These are phyloP conservation scores for Thripadectes ignobilis DNA, from an alignment of 2,797 vertebrate species.

Conservation along the genomic window DNA sequence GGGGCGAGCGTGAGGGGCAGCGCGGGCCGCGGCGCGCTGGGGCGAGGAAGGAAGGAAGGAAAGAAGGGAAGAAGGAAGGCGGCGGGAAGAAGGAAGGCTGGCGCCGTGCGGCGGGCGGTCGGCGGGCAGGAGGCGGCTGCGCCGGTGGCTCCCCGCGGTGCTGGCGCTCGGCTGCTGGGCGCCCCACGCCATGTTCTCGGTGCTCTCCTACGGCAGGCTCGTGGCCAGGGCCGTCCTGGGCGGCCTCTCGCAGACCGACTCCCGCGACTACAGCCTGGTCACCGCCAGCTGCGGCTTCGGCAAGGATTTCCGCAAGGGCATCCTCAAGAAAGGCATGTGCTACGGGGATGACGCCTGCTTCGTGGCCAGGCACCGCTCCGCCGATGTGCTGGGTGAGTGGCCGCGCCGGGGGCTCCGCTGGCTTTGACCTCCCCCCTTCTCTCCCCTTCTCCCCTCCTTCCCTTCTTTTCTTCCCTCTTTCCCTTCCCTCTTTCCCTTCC, in stretches of 20 bases:
- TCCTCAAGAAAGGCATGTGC: slow-evolving; percentile 98
- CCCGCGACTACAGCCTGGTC: slow-evolving; percentile 95
- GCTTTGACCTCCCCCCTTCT: background rate
- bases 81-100: background rate
- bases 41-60: background rate
- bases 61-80: too few species aligned
- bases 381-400: slow-evolving; percentile 91
- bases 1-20: background rate
- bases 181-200: slow-evolving; percentile 91
- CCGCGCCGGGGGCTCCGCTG: background rate
- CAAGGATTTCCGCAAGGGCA: slow-evolving; percentile 97
- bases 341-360: slow-evolving; percentile 98
- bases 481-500: too few species aligned
- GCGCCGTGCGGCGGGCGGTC: slow-evolving; percentile 34
- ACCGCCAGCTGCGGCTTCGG: slow-evolving; percentile 95
- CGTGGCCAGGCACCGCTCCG: slow-evolving; percentile 87
- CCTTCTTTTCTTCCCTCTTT: too few species aligned
- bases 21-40: background rate
- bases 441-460: too few species aligned
- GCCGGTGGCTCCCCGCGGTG: slow-evolving; percentile 68
- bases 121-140: slow-evolving; percentile 73
- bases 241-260: slow-evolving; percentile 95
- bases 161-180: slow-evolving; percentile 76
- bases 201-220: slow-evolving; percentile 92
- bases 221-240: slow-evolving; percentile 96